These are phyloP conservation scores for Chionodraco myersi DNA, from an alignment of 2,113 vertebrate species.

Conservation along the genomic window DNA sequence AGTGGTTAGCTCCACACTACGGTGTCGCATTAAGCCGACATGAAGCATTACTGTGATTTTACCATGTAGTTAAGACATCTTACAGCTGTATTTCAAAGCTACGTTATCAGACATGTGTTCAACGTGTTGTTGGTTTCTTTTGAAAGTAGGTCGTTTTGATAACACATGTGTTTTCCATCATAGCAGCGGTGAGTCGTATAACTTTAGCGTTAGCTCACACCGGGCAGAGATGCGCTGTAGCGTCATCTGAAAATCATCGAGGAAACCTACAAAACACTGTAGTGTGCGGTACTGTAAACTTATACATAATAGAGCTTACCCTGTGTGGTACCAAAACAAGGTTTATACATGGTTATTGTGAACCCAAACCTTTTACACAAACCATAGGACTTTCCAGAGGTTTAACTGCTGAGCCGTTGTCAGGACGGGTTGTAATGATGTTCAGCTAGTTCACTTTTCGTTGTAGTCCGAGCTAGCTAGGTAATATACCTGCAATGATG, in stretches of 20 bases:
- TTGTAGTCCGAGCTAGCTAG: not conserved
- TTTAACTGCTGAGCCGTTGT: not conserved
- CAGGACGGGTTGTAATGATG: not conserved
- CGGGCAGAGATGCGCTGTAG: not conserved
- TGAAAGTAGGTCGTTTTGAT: not conserved
- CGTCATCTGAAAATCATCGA: not conserved
- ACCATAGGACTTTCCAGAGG: not conserved
- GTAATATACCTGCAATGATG: not conserved
- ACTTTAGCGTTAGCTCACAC: slow-evolving; percentile 41
- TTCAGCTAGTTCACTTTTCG: not conserved
- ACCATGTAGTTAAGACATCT: not conserved
- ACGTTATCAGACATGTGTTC: too few relatives aligned
- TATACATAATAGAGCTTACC: rapidly evolving
- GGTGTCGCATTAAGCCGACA: not conserved
- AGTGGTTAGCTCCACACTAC: slow-evolving; percentile 9
- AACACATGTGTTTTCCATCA: not conserved
- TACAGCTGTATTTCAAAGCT: rapidly evolving
- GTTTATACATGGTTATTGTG: not conserved
- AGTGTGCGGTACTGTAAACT: rapidly evolving
- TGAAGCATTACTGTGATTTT: not conserved
- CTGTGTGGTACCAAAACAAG: too few relatives aligned
- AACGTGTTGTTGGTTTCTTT: rapidly evolving
- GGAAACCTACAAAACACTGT: not conserved
- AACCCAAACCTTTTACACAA: not conserved
- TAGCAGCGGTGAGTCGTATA: not conserved